Base-by-base conservation (phyloP, 2,888 invertebrate species). In the Amphipoea oculea region DNA sequence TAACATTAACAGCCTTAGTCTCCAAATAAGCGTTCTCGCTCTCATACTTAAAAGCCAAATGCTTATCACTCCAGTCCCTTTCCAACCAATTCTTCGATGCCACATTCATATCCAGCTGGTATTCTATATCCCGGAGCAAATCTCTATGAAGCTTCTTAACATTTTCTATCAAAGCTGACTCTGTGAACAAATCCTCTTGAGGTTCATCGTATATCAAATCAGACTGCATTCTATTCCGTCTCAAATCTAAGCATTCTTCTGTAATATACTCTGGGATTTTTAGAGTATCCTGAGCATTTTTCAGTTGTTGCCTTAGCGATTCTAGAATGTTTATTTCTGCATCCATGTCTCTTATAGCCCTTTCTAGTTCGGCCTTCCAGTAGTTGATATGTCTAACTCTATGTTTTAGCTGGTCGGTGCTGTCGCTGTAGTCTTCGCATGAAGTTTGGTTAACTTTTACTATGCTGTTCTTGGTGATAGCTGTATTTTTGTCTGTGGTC, bases 51-150 rank as follows among this genome's bases (percentile, higher is more conserved):
- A 98, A 98, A 1, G 99, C 98, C 86, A 98, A 97, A 86, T 97
- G 97, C 95, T 99, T 99, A 92, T 99, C 98, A 89, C 99, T 98
- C 99, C 99, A 99, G 92, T 99, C 99, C 85, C 97, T 98, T 95
- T 99, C 99, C 82, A 99, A 93, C 45, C 98, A 97, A 84, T 98
- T 97, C 91, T 99, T 99, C 0, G 98, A 98, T 0, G 98, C 98
- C 73, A 98, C 98, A 90, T 99, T 98, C 92, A 98, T 98, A 42
- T 97, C 93, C 89, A 98, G 95, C 92, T 98, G 98, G 73, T 97
- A 96, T 78, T 98, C 98, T 1, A 98, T 97, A 84, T 98, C 98
- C 82, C 97, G 97, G 14, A 98, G 92, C 66, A 98, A 97, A 85
- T 98, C 97, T n/a, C 96, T 94, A 68, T 98, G 97, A 0, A 98